phyloP scores from a whole-genome alignment of 2,888 invertebrate species.

The Osedax fenrisi region DNA sequence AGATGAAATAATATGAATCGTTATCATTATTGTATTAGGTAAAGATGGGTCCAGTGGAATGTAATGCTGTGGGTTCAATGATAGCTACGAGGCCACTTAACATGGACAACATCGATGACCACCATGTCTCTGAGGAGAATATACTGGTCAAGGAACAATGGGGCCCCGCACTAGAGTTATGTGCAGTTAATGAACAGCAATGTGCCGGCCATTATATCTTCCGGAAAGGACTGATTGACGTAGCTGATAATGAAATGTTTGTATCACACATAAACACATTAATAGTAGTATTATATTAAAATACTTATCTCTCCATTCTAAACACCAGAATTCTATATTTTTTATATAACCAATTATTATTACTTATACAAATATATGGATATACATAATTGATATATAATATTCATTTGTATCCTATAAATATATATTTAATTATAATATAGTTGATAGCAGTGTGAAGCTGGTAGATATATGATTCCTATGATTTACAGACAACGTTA shows the following conservation, averaged over 20 bases:
- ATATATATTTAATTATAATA: too few relatives aligned
- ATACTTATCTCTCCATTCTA: too few relatives aligned
- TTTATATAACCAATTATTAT: too few relatives aligned
- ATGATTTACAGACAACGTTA: neutral
- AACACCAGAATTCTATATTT: too few relatives aligned
- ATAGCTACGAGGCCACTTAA: neutral
- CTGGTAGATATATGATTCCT: too few relatives aligned
- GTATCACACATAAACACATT: neutral
- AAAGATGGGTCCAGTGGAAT: neutral
- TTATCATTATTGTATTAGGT: neutral
- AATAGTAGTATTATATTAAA: too few relatives aligned
- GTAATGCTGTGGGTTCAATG: neutral
- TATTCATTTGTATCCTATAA: too few relatives aligned
- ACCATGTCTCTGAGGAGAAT: neutral
- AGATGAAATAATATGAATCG: too few relatives aligned
- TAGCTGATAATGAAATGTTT: neutral
- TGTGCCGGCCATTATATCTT: neutral
- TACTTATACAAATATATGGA: too few relatives aligned
- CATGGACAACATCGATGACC: neutral
- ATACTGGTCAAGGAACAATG: neutral
- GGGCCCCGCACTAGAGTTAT: neutral
- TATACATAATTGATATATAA: too few relatives aligned
- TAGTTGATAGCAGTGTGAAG: too few relatives aligned
- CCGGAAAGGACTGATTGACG: neutral
- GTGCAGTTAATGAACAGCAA: neutral